A percentile compares a stretch with the other conserved stretches of the same genome.
These are phyloP conservation scores for Sebastes miniatus DNA, from an alignment of 2,797 vertebrate genomes.

Conservation along the genomic window DNA sequence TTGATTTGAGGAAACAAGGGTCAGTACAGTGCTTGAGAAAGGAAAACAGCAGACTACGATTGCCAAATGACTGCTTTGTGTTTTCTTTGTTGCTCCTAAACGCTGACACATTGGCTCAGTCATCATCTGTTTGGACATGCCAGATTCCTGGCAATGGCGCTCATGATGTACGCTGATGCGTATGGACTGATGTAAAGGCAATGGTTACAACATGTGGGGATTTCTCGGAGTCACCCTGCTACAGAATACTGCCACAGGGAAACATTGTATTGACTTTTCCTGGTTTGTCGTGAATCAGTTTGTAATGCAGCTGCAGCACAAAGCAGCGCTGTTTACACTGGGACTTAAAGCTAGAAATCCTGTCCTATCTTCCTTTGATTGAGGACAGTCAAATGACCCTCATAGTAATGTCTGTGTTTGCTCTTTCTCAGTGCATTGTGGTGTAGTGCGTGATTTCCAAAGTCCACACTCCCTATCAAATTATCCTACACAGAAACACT, in stretches of 20 bases:
- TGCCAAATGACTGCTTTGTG: not conserved
- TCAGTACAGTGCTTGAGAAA: slow-evolving; percentile 4
- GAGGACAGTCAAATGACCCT: not conserved
- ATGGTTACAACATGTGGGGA: slow-evolving; percentile 38
- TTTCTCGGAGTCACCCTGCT: slow-evolving; percentile 1
- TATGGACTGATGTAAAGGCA: slow-evolving; percentile 40
- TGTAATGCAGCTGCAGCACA: not conserved
- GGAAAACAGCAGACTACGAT: not conserved
- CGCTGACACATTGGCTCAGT: slow-evolving; percentile 40
- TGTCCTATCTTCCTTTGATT: not conserved
- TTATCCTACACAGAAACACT: not conserved
- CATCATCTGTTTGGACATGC: slow-evolving; percentile 11
- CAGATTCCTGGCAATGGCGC: slow-evolving; percentile 41
- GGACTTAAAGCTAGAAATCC: not conserved
- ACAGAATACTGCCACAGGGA: not conserved
- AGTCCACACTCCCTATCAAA: slow-evolving; percentile 25
- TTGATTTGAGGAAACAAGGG: not conserved
- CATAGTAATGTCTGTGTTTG: not conserved
- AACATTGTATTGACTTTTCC: not conserved
- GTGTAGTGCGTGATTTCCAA: slow-evolving; percentile 16
- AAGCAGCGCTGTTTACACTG: not conserved
- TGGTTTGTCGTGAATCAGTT: not conserved
- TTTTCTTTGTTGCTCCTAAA: not conserved
- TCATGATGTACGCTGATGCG: not conserved
- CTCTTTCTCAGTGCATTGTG: not conserved